Evolutionary conservation across 2,113 vertebrate species (phyloP), one percentile per base, ranked within the genome.

Genomic region (Ptilonorhynchus violaceus): DNA sequence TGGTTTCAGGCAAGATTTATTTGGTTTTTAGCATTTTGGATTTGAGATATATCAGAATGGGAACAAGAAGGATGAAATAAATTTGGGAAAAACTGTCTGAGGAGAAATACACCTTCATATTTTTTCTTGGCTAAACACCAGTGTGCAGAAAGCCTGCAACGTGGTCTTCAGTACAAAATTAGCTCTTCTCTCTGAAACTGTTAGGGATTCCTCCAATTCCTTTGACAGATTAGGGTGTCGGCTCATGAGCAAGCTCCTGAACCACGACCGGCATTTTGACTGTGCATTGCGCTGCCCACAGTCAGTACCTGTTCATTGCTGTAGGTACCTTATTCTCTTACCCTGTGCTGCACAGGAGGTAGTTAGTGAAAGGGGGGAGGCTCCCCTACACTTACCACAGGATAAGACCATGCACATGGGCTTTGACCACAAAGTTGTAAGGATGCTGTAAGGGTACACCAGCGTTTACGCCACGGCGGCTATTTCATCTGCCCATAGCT

Each of bases 1-100:
- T 97, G 72, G 23, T 92, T 96, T 96, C 60, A 56, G 78, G 76
- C 42, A 78, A 80, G 82, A 72, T 79, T 69, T 64, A 39, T 81
- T 39, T 84, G 80, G 9, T 23, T 88, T 96, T 80, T 88, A 80
- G 55, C 44, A 35, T 84, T 86, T 93, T 68, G 52, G 60, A 35
- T 94, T 92, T 64, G 41, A 84, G 28, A 37, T 81, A 7, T n/a
- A 64, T 93, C 28, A 37, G 73, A 87, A 47, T 47, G 44, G 37
- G 47, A 84, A 35, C 23, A 83, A 68, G 66, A 85, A 91, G 30
- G 55, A 55, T 55, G 35, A 80, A 84, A 90, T 44, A 15, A 77
- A 75, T 78, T 46, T 16, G 28, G 58, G 68, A n/a, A 67, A 80
- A 81, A 53, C 8, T 74, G 70, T 15, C 24, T 47, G 55, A 50